These are phyloP conservation scores for Xenopus petersii DNA, from an alignment of 2,797 vertebrate genomes.

Conservation along the genomic window DNA sequence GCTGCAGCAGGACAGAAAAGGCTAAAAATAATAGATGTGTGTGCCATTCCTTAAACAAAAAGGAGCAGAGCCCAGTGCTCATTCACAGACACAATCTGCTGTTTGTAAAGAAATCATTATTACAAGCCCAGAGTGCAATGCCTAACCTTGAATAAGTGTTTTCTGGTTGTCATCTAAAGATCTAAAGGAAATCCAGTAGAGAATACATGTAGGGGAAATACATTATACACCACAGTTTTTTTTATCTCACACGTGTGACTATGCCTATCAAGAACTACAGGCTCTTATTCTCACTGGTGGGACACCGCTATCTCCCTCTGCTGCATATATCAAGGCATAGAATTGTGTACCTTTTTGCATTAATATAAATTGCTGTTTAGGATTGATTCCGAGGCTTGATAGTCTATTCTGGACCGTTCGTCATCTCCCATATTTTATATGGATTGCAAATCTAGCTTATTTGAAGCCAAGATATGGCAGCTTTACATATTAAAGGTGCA, in stretches of 20 bases:
- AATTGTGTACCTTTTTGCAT: constrained; percentile 77
- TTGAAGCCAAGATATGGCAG: constrained; percentile 65
- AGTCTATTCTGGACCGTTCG: constrained; percentile 69
- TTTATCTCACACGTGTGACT: constrained; percentile 75
- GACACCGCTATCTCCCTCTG: constrained; percentile 70
- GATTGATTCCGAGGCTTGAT: constrained; percentile 68
- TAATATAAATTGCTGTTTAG: constrained; percentile 85
- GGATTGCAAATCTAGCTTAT: constrained; percentile 72
- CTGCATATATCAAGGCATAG: constrained; percentile 77
- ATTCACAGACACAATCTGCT: constrained; percentile 51
- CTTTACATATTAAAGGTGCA: constrained; percentile 77
- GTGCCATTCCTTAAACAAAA: constrained; percentile 12
- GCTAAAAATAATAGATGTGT: background rate
- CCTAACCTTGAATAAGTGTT: constrained; percentile 75
- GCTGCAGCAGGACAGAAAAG: constrained; percentile 40
- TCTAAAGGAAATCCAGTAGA: constrained; percentile 69
- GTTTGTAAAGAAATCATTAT: constrained; percentile 59
- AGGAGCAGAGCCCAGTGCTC: constrained; percentile 43
- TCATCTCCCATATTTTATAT: constrained; percentile 71
- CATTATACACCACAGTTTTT: constrained; percentile 69
- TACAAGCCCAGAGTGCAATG: constrained; percentile 59
- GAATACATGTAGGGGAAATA: constrained; percentile 67
- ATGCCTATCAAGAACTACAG: constrained; percentile 72
- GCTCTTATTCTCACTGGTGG: constrained; percentile 75
- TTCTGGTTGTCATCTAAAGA: constrained; percentile 70